A percentile compares a stretch with the other conserved stretches of the same genome.
These are phyloP conservation scores for Meriones psammophilus DNA, from an alignment of 2,797 vertebrate genomes.

Conservation along the genomic window DNA sequence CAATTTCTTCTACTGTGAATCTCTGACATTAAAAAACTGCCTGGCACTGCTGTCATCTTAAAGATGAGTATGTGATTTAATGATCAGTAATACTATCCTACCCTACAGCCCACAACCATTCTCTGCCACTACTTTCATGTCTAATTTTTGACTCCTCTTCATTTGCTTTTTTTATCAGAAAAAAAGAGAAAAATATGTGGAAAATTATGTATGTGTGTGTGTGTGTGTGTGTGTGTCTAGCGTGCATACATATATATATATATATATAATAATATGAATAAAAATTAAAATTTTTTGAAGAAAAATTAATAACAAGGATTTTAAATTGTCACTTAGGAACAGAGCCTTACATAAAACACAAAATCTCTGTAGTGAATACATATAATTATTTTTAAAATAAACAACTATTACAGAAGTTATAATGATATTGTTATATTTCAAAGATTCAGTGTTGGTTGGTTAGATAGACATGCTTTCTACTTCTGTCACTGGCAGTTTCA, in stretches of 20 bases:
- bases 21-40: background rate
- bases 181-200: background rate
- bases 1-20: background rate
- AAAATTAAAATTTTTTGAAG: too few relatives aligned
- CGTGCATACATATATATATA: too few relatives aligned
- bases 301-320: background rate
- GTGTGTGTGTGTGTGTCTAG: too few relatives aligned
- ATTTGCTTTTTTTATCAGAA: background rate
- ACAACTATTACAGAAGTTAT: background rate
- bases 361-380: background rate
- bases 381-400: slow-evolving; percentile 28
- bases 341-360: background rate
- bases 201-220: background rate
- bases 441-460: background rate
- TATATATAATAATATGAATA: too few relatives aligned
- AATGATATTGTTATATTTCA: background rate
- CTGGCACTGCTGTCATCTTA: background rate
- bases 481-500: slow-evolving; percentile 14
- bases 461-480: background rate
- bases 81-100: background rate
- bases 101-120: background rate
- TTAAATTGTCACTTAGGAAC: background rate
- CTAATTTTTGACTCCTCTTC: background rate
- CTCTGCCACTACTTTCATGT: background rate
- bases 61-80: background rate